Evolutionary conservation across 2,888 invertebrate genomes (phyloP).

Genomic region (Thera obeliscata): DNA sequence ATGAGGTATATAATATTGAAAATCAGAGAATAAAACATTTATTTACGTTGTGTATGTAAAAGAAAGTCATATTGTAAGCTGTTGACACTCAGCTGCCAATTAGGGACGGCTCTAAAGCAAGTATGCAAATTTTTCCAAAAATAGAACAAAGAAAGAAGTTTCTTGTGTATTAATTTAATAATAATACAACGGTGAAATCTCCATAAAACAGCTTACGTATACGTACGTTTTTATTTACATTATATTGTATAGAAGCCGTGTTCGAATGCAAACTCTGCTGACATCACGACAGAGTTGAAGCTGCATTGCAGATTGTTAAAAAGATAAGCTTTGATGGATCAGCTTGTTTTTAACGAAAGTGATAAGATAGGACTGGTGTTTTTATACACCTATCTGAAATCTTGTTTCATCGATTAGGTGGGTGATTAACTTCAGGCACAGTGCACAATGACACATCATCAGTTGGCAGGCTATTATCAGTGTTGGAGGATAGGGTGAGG

Average conservation of each 20-base stretch:
- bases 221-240: slow-evolving; percentile 1
- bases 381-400: slow-evolving; percentile 15
- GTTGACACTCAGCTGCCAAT: too few species aligned
- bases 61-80: not conserved
- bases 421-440: slow-evolving; percentile 15
- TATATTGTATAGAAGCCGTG: not conserved
- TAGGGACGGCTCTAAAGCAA: too few species aligned
- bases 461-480: slow-evolving; percentile 8
- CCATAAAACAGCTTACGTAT: slow-evolving; percentile 3
- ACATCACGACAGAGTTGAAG: slow-evolving; percentile 14
- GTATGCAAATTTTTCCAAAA: not conserved
- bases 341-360: slow-evolving; percentile 55
- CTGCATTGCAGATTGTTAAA: slow-evolving; percentile 17
- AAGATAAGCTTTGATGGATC: slow-evolving; percentile 53
- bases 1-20: not conserved
- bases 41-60: not conserved
- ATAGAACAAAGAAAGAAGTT: not conserved
- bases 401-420: slow-evolving; percentile 10
- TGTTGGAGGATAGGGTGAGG: slow-evolving; percentile 12
- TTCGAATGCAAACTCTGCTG: slow-evolving; percentile 11
- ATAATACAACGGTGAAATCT: slow-evolving; percentile 15
- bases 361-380: slow-evolving; percentile 11
- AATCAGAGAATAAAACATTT: not conserved
- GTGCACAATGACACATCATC: slow-evolving; percentile 22
- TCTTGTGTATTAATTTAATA: too few species aligned